Conservation (phyloP, 2,797 vertebrate genomes). For the Manis javanica region DNA sequence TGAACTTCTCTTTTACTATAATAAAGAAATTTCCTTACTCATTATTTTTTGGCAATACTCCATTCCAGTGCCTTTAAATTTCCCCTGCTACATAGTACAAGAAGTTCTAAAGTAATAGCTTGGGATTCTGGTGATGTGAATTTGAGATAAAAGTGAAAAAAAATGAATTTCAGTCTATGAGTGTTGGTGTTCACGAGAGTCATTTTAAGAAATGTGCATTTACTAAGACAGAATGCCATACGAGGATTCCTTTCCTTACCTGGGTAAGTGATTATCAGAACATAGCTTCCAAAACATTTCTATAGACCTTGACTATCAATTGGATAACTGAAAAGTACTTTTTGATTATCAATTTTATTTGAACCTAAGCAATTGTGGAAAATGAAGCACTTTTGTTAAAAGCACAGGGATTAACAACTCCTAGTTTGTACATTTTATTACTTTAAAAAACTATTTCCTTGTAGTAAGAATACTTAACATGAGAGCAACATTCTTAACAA, state of each 20-base stretch:
- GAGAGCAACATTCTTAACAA: not conserved
- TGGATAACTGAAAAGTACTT: not conserved
- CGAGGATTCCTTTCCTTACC: not conserved
- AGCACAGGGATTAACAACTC: not conserved
- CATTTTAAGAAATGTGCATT: not conserved
- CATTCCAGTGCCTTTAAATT: not conserved
- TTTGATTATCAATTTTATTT: not conserved
- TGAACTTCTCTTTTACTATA: not conserved
- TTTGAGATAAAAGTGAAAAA: not conserved
- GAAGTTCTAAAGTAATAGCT: not conserved
- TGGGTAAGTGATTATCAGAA: not conserved
- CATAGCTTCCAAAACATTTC: not conserved
- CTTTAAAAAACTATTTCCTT: not conserved
- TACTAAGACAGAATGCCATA: not conserved
- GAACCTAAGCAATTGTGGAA: not conserved
- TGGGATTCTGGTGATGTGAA: not conserved
- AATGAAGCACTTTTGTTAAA: not conserved
- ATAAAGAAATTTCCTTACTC: not conserved
- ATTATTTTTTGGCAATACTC: not conserved
- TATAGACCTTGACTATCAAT: not conserved
- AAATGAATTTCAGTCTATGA: not conserved
- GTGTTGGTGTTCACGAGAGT: not conserved
- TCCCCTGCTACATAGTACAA: not conserved
- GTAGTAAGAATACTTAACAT: not conserved
- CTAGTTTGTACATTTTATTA: not conserved